Evolutionary conservation across 2,113 vertebrate genomes (phyloP), one percentile per base, ranked within the genome.

Genomic region (Paramormyrops kingsleyae): DNA sequence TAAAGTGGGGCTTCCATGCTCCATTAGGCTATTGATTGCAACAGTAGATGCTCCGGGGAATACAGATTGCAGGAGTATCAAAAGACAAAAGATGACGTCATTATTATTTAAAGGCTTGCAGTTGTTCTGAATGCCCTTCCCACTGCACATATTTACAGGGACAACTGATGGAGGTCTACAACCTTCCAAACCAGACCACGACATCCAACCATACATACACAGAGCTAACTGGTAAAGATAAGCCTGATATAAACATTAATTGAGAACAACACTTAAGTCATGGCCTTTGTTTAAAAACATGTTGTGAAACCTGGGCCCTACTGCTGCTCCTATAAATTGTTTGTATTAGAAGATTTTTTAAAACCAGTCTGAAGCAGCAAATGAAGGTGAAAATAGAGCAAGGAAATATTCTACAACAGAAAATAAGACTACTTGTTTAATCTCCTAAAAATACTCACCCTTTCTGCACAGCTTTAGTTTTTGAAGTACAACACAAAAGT

Each of bases 1-100:
- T 17, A 42, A 74, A 27, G 66, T 12, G 74, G 31, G 49, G 35
- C 19, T 91, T 21, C 77, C 12, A 2, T 8, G 92, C 90, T 91
- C 92, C 91, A 92, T 92, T 92, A 91, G 12, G 83, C 31, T 92
- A 93, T 93, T 85, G 93, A 93, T 92, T 93, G 93, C 42, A 91
- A 93, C 74, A 89, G 42, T 90, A 93, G 90, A 91, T 19, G 74
- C 89, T 27, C 88, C 6, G n/a, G 84, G 90, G 90, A 90, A 47
- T 88, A 70, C 70, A 49, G 1, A 42, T n/a, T 53, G 74, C 74
- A 56, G 87, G 17, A 66, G 77, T 31, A n/a, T 56, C 49, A 24
- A 50, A 83, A 44, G 15, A 89, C 19, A 24, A 50, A 83, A n/a
- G n/a, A 89, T 56, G 84, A 89, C 77, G 49, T 42, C 88, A 89